Conservation (phyloP, 2,797 vertebrate species). For the Bovichtus variegatus region DNA sequence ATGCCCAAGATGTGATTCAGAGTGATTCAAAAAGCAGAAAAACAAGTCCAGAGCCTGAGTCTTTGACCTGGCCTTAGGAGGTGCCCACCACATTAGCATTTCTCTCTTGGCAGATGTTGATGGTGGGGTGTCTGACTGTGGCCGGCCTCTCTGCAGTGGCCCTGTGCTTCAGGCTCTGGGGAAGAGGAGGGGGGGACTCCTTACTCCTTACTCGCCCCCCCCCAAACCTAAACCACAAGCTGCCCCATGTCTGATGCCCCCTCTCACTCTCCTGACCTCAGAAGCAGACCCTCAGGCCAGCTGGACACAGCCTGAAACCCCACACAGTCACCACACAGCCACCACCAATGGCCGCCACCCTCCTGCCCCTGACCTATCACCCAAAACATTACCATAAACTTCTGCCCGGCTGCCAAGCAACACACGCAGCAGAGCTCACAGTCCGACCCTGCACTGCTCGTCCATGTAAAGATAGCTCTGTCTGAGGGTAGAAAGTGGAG, state of each 20-base stretch:
- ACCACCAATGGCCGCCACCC: slow-evolving; percentile 68
- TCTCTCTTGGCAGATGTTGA: slow-evolving; percentile 71
- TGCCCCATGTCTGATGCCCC: slow-evolving; percentile 74
- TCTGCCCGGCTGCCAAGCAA: slow-evolving; percentile 72
- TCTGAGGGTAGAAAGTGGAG: slow-evolving; percentile 63
- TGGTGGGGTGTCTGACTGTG: slow-evolving; percentile 60
- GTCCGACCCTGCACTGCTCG: slow-evolving; percentile 39
- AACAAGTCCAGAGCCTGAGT: slow-evolving; percentile 66
- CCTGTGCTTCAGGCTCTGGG: slow-evolving; percentile 58
- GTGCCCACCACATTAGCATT: slow-evolving; percentile 74
- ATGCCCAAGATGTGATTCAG: slow-evolving; percentile 58
- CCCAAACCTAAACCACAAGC: slow-evolving; percentile 69
- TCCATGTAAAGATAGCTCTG: slow-evolving; percentile 79
- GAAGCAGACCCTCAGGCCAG: slow-evolving; percentile 69
- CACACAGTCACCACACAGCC: slow-evolving; percentile 74
- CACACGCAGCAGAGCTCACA: slow-evolving; percentile 66
- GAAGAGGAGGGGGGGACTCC: slow-evolving; percentile 24
- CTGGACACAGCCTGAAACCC: slow-evolving; percentile 72
- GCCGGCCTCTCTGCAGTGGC: slow-evolving; percentile 65
- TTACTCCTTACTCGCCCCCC: slow-evolving; percentile 34
- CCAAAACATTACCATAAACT: slow-evolving; percentile 82
- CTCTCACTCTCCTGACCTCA: slow-evolving; percentile 73
- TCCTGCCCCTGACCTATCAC: slow-evolving; percentile 78
- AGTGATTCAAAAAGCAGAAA: slow-evolving; percentile 65
- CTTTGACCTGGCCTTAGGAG: slow-evolving; percentile 68